Evolutionary conservation across 2,113 vertebrate genomes (phyloP).

Genomic region (Hippocampus mohnikei): DNA sequence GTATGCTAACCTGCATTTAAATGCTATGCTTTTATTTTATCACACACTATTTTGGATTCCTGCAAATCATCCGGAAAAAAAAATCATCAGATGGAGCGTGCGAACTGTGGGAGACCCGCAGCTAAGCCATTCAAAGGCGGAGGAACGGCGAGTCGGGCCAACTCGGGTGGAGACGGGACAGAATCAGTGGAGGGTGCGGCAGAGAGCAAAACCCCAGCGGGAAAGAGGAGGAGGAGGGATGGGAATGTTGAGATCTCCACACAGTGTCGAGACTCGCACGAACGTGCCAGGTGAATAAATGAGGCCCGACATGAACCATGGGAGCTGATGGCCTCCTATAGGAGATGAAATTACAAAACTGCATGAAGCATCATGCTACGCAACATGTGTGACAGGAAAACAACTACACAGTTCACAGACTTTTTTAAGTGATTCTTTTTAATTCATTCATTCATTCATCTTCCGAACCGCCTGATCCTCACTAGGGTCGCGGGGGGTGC

Average conservation of each 20-base stretch:
- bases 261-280: neutral
- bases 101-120: neutral
- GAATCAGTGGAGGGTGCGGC: conserved; percentile 1
- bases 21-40: neutral
- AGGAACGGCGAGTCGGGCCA: neutral
- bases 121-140: neutral
- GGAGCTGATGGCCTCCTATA: neutral
- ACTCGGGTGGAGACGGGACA: neutral
- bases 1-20: neutral
- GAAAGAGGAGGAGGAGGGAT: neutral
- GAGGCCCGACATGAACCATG: neutral
- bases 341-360: neutral
- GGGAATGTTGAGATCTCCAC: neutral
- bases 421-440: neutral
- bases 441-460: too few relatives aligned
- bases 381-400: neutral
- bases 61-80: neutral
- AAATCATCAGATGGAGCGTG: neutral
- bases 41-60: neutral
- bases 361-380: neutral
- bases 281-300: conserved; percentile 3
- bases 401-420: too few relatives aligned
- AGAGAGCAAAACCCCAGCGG: neutral
- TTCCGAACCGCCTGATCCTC: too few relatives aligned
- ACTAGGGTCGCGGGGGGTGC: too few relatives aligned